Base-by-base conservation (phyloP, 2,113 vertebrate genomes). In the Paralichthys olivaceus region DNA sequence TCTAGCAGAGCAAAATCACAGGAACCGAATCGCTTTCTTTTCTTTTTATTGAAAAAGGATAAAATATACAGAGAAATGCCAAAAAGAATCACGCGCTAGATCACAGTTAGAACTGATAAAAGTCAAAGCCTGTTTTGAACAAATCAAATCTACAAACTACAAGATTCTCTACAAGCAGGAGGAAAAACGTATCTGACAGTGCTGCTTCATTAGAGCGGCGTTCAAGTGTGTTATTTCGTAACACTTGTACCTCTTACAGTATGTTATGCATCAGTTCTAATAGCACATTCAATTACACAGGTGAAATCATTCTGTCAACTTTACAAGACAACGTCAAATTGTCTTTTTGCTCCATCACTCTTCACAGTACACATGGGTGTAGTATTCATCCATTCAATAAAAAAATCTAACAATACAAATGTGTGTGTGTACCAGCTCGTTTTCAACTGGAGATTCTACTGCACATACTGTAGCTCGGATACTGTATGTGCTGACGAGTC, bases 1-100 rank as follows among this genome's bases (percentile, higher is more conserved):
- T 40, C 19, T 8, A 12, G n/a, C 19, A 54, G 12, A 17, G 22
- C 14, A 65, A 40, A 69, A 34, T 57, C 17, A 80, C 55, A 62
- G 20, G 32, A 83, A n/a, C 37, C 2, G 23, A 56, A 56, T 71
- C 28, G 28, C 17, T 78, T 72, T 69, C 15, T 75, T 80, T 69
- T 65, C 53, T 79, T 91, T 93, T 91, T 92, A 93, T 92, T 92
- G 87, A 91, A 92, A 92, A 92, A 92, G 71, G 81, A 86, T 87
- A 75, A 88, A 89, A 90, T 87, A 86, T 87, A 90, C 84, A 83
- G 86, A 87, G 75, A 89, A 81, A 84, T 87, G 80, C 80, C 81
- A 81, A 85, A 23, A 37, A 61, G n/a, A 86, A 83, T 81, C 90
- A 85, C 92, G 82, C 91, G 70, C 86, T 85, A 81, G 63, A 85